Conservation (phyloP, 2,113 vertebrate genomes). For the Microtus montanus region DNA sequence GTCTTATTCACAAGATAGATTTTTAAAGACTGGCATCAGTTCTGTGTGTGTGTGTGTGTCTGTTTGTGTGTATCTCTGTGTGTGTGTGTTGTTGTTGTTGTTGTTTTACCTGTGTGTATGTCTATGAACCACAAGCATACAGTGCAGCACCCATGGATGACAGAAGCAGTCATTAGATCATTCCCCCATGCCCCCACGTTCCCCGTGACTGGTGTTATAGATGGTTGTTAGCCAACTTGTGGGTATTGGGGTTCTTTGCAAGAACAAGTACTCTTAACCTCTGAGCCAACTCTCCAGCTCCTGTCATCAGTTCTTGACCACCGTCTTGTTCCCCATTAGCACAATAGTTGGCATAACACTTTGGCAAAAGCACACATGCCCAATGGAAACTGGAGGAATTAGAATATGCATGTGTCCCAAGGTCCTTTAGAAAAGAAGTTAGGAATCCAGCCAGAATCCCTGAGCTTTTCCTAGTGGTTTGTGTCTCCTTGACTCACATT, state of each 20-base stretch:
- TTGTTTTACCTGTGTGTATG: background rate
- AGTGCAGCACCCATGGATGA: background rate
- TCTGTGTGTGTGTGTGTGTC: background rate
- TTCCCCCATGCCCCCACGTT: fast-evolving
- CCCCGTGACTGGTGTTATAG: background rate
- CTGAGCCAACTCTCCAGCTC: background rate
- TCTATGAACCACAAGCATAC: background rate
- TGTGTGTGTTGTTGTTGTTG: background rate
- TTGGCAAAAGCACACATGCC: background rate
- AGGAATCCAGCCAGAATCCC: background rate
- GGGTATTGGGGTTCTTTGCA: background rate
- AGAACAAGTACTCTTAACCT: background rate
- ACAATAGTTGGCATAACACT: background rate
- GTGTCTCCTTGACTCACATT: background rate
- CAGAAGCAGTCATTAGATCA: background rate
- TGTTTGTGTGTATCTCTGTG: background rate
- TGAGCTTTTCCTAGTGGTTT: background rate
- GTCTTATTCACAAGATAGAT: background rate
- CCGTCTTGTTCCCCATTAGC: background rate
- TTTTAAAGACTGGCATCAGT: background rate
- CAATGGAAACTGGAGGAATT: background rate
- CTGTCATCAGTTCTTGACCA: background rate
- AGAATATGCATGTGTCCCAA: background rate
- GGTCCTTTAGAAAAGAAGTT: background rate
- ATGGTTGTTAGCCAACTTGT: background rate